phyloP scores from a whole-genome alignment of 2,797 vertebrate genomes.

The Gadopsis marmoratus region DNA sequence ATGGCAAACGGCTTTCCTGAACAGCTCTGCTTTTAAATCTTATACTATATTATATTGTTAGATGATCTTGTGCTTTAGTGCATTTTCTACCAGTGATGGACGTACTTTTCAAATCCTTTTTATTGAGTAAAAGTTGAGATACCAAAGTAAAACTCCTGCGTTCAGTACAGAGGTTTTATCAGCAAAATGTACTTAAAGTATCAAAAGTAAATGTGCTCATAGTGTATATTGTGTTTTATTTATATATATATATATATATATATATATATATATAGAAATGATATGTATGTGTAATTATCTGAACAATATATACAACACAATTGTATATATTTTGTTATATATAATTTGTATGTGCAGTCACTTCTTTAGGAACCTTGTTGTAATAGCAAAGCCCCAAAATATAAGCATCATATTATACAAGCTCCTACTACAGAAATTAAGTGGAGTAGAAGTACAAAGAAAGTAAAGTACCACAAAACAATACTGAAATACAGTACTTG shows the following conservation, averaged over 20 bases:
- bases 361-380: not conserved
- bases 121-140: not conserved
- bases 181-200: not conserved
- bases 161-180: too few relatives aligned
- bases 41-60: not conserved
- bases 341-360: not conserved
- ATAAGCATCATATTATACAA: not conserved
- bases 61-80: not conserved
- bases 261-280: too few relatives aligned
- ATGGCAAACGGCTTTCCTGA: too few relatives aligned
- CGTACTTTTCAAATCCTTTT: not conserved
- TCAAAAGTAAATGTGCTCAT: not conserved
- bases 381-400: not conserved
- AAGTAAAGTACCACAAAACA: too few relatives aligned
- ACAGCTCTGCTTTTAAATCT: not conserved
- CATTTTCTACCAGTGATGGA: not conserved
- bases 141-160: not conserved
- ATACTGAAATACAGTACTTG: not conserved
- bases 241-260: too few relatives aligned
- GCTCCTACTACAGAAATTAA: not conserved
- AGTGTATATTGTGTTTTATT: not conserved
- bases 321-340: too few relatives aligned
- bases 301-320: too few relatives aligned
- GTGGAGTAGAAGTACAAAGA: not conserved
- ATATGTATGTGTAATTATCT: too few relatives aligned